These are phyloP conservation scores for Brachypalpus laphriformis DNA, from an alignment of 2,888 invertebrate genomes.

Conservation along the genomic window DNA sequence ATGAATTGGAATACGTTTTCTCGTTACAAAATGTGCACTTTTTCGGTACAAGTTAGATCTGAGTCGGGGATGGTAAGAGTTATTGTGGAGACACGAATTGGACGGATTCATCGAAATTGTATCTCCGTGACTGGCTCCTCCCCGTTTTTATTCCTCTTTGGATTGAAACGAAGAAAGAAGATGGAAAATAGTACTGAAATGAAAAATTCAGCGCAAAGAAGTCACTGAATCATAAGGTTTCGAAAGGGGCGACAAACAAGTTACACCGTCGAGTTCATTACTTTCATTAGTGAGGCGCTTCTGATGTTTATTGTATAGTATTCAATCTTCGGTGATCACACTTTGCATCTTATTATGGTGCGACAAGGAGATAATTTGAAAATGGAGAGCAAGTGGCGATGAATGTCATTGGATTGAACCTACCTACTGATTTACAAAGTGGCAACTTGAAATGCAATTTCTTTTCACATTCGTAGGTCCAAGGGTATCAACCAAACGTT, in stretches of 20 bases:
- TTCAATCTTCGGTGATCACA: slow-evolving; percentile 1
- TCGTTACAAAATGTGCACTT: slow-evolving; percentile 71
- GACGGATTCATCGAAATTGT: slow-evolving; percentile 68
- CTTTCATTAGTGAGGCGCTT: slow-evolving; percentile 43
- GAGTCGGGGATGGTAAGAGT: not conserved
- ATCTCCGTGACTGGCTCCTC: slow-evolving; percentile 4
- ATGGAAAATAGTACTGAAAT: slow-evolving; percentile 28
- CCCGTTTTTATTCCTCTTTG: slow-evolving; percentile 16
- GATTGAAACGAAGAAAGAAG: not conserved
- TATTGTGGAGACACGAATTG: slow-evolving; percentile 55
- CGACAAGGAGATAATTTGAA: not conserved
- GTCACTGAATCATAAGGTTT: slow-evolving; percentile 48
- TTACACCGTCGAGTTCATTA: slow-evolving; percentile 44
- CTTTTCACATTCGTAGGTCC: too few relatives aligned
- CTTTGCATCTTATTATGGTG: not conserved
- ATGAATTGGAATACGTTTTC: slow-evolving; percentile 74
- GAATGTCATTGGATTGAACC: not conserved
- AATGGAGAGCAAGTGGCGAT: not conserved
- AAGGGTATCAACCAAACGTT: too few relatives aligned
- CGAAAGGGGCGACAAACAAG: slow-evolving; percentile 18
- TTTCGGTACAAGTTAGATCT: slow-evolving; percentile 35
- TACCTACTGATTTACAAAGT: not conserved
- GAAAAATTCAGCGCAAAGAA: slow-evolving; percentile 49
- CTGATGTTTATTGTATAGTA: slow-evolving; percentile 8
- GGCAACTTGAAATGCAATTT: not conserved